phyloP scores from a whole-genome alignment of 2,113 vertebrate genomes.

The Delphinapterus leucas region DNA sequence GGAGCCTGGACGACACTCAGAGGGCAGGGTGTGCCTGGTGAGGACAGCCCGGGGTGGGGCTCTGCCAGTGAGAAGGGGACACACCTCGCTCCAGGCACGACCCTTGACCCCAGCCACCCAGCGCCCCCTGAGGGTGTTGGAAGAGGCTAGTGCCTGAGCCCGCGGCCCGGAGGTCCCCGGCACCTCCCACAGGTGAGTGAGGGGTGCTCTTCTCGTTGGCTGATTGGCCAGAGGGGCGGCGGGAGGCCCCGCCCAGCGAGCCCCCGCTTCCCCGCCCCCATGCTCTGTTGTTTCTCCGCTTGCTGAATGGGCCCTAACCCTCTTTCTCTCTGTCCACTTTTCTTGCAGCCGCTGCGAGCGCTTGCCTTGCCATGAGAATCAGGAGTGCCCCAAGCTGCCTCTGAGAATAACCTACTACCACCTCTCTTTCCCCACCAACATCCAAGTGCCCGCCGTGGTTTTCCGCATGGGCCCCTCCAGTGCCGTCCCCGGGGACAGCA shows the following conservation, averaged over 20 bases:
- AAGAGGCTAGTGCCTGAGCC: slow-evolving; percentile 52
- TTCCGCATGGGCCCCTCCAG: slow-evolving; percentile 98
- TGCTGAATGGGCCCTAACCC: slow-evolving; percentile 80
- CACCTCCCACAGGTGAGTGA: slow-evolving; percentile 69
- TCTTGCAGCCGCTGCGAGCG: slow-evolving; percentile 98
- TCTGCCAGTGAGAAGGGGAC: neutral
- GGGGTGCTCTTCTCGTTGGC: neutral
- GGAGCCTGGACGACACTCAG: neutral
- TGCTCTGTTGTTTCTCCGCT: slow-evolving; percentile 67
- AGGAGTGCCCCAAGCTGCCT: slow-evolving; percentile 95
- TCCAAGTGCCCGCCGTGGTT: slow-evolving; percentile 93
- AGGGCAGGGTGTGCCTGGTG: neutral
- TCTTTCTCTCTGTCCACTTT: slow-evolving; percentile 85
- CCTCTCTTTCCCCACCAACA: slow-evolving; percentile 98
- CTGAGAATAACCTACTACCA: slow-evolving; percentile 98
- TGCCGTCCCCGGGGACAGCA: slow-evolving; percentile 89
- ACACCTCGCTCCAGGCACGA: neutral
- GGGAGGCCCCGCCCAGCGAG: neutral
- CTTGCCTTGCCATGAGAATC: slow-evolving; percentile 97
- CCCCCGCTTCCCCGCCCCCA: slow-evolving; percentile 40
- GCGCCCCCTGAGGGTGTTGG: slow-evolving; percentile 39
- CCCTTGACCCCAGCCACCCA: neutral
- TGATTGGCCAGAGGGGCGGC: neutral
- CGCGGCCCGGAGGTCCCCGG: slow-evolving; percentile 6
- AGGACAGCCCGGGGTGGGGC: neutral